A percentile compares a stretch with the other conserved stretches of the same genome.
Conservation (phyloP, 1,140 invertebrate species). For the Drosophila quadrilineata region DNA sequence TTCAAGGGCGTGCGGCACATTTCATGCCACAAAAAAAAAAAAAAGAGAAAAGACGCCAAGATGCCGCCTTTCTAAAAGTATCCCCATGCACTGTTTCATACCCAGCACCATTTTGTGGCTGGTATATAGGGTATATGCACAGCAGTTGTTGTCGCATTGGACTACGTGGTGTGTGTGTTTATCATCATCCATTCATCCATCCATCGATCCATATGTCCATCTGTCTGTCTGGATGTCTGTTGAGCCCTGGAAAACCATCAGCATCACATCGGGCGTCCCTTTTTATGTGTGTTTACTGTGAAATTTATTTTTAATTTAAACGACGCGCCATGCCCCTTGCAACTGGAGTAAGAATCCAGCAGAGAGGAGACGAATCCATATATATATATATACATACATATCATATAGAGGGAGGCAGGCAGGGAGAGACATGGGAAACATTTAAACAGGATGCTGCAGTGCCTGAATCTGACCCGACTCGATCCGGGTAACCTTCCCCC, state of each 20-base stretch:
- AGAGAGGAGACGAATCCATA: slow-evolving; percentile 2
- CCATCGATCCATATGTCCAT: no score
- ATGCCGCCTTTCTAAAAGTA: slow-evolving; percentile 38
- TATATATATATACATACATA: no score
- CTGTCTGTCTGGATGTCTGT: no score
- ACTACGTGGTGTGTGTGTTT: not conserved
- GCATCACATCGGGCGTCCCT: slow-evolving; percentile 50
- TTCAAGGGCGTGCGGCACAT: slow-evolving; percentile 40
- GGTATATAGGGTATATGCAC: not conserved
- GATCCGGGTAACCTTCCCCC: not conserved
- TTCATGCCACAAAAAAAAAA: slow-evolving; percentile 29
- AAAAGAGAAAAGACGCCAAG: no score
- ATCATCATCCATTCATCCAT: slow-evolving; percentile 18
- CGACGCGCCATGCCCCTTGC: slow-evolving; percentile 45
- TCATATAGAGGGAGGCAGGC: not conserved
- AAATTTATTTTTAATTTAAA: slow-evolving; percentile 78
- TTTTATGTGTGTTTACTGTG: slow-evolving; percentile 78
- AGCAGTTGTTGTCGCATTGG: not conserved
- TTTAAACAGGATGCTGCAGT: slow-evolving; percentile 72
- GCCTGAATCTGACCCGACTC: slow-evolving; percentile 11
- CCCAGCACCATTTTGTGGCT: no score
- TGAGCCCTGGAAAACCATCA: slow-evolving; percentile 26
- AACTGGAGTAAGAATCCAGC: slow-evolving; percentile 21
- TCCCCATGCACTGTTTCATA: slow-evolving; percentile 4
- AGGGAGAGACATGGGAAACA: slow-evolving; percentile 28